These are phyloP conservation scores for Contarinia nasturtii DNA, from an alignment of 1,140 invertebrate genomes.

Conservation along the genomic window DNA sequence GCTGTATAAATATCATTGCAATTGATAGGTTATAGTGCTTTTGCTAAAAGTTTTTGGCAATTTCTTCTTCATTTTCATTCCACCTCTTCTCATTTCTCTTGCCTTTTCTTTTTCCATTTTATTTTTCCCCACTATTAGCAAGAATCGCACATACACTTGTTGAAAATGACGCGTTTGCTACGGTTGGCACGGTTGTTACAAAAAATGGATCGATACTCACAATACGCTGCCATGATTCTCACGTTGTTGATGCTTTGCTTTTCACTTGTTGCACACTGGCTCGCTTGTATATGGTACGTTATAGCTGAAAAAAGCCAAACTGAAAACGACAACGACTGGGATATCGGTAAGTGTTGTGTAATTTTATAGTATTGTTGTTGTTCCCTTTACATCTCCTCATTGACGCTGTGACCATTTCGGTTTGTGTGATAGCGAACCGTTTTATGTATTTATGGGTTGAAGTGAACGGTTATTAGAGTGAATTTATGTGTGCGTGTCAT, in stretches of 20 bases:
- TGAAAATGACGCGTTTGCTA: constrained; percentile 86
- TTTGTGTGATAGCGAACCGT: too few relatives aligned
- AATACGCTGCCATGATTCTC: constrained; percentile 92
- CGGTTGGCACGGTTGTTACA: constrained; percentile 83
- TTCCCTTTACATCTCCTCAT: not conserved
- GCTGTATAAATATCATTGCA: too few relatives aligned
- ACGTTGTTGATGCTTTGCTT: constrained; percentile 88
- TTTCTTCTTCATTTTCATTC: too few relatives aligned
- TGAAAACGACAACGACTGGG: constrained; percentile 45
- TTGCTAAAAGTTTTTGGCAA: too few relatives aligned
- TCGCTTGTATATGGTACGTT: constrained; percentile 98
- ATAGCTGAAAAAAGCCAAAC: constrained; percentile 80
- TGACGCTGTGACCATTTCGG: too few relatives aligned
- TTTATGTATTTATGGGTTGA: too few relatives aligned
- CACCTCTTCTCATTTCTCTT: too few relatives aligned
- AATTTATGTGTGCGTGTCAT: too few relatives aligned
- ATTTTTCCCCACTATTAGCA: constrained; percentile 17
- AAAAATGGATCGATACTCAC: constrained; percentile 90
- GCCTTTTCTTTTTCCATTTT: too few relatives aligned
- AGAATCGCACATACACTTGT: constrained; percentile 76
- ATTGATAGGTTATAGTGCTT: too few relatives aligned
- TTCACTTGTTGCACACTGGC: constrained; percentile 92
- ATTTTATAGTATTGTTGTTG: not conserved
- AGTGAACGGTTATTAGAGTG: too few relatives aligned
- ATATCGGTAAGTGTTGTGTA: constrained; percentile 42